Base-by-base conservation (phyloP, 2,797 vertebrate species). In the Heteromormyrus szaboi region DNA sequence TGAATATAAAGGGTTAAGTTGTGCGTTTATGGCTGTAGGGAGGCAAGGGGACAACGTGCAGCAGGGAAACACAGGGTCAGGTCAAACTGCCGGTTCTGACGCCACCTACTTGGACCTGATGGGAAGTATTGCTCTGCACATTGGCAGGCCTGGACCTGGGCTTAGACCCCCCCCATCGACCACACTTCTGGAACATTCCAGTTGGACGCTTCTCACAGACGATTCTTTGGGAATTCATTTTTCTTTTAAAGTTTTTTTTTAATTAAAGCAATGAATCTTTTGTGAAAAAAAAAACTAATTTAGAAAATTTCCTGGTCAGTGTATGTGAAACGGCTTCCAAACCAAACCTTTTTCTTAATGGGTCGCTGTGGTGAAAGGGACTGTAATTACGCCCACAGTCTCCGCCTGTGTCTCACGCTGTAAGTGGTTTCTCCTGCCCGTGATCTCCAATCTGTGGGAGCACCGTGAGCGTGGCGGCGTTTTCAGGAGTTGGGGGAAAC, bases 331-430 rank as follows among this genome's bases (percentile, higher is more conserved):
- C 2, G 0, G 25, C 29, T 86, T 89, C 88, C 88, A 86, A 86
- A 53, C 46, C 56, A 89, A 85, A 72, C 62, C 14, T n/a, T 68
- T 8, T 86, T 41, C 37, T n/a, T n/a, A 89, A 51, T 37, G 25
- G 56, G 44, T 14, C 4, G 17, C 33, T 48, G 59, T 9, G 19
- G 81, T 51, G 44, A 17, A 25, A 4, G 41, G 76, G 51, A 14
- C 22, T 14, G 81, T 85, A 53, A 90, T 91, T 91, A 91, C 91
- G 92, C 93, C 93, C 91, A 92, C 91, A 89, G 92, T 91, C 91
- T 92, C 93, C 92, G 94, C 93, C 91, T 93, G 92, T 92, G 93
- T 94, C 94, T 93, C 90, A 91, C 90, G 90, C 90, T 90, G 89
- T 90, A 91, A 92, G 93, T 93, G 93, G 90, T 94, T 94, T 94